These are phyloP conservation scores for Dallia pectoralis DNA, from an alignment of 2,797 vertebrate species.

Conservation along the genomic window DNA sequence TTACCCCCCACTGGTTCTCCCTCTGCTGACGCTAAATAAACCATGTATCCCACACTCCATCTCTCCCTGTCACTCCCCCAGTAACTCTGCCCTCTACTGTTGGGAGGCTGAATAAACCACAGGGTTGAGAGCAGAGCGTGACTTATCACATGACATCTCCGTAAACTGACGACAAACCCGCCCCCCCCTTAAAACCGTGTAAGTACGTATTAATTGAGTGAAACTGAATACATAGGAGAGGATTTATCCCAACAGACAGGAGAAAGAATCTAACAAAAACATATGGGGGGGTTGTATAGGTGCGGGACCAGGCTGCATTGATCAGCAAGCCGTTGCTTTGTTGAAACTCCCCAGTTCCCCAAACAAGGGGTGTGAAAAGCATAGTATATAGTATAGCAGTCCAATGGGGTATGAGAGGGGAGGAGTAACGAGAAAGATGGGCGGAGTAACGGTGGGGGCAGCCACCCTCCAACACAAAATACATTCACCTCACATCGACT, in stretches of 20 bases:
- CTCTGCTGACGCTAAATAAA: constrained; percentile 63
- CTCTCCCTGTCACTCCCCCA: constrained; percentile 33
- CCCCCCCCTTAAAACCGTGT: background rate
- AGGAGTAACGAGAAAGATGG: constrained; percentile 9
- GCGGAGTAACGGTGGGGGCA: background rate
- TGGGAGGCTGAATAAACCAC: no score
- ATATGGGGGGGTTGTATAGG: background rate
- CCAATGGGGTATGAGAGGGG: no score
- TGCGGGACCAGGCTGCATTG: constrained; percentile 26
- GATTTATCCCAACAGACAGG: no score
- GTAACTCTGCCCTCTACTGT: no score
- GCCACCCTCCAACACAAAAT: constrained; percentile 10
- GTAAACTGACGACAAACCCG: background rate
- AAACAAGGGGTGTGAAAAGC: constrained; percentile 19
- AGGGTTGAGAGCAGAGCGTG: constrained; percentile 31
- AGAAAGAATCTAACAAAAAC: no score
- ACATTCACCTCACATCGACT: constrained; percentile 49
- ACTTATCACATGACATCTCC: constrained; percentile 55
- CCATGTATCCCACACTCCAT: constrained; percentile 4
- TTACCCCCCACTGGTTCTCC: constrained; percentile 27
- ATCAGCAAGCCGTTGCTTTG: constrained; percentile 9
- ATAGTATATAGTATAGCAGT: no score
- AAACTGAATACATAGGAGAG: no score
- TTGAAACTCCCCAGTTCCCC: constrained; percentile 27
- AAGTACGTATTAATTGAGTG: no score